Evolutionary conservation across 2,113 vertebrate species (phyloP).

Genomic region (Nothocercus julius): DNA sequence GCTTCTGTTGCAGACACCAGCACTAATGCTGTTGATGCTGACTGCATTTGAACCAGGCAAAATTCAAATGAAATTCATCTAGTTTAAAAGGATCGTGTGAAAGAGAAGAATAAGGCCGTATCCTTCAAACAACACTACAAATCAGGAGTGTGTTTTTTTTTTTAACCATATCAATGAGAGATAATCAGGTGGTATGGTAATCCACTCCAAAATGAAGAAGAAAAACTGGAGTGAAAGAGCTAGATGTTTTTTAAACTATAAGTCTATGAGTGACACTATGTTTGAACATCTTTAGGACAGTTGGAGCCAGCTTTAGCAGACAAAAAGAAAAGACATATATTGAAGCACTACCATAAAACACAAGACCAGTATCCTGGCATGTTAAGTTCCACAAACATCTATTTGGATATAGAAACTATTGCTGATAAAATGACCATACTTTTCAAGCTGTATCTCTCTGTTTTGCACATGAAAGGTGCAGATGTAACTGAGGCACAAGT

Average conservation of each 20-base stretch:
- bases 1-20: neutral
- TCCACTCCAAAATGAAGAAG: neutral
- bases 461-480: conserved; percentile 13
- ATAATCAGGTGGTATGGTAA: neutral
- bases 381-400: neutral
- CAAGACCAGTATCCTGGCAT: neutral
- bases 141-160: neutral
- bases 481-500: neutral
- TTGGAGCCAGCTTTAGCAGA: neutral
- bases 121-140: neutral
- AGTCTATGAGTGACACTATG: neutral
- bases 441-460: neutral
- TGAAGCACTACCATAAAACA: neutral
- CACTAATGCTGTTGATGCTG: neutral
- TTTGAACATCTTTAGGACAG: neutral
- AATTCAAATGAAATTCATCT: neutral
- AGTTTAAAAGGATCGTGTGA: neutral
- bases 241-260: neutral
- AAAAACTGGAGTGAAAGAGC: neutral
- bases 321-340: neutral
- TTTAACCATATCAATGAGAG: neutral
- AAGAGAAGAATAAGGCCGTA: rapidly evolving
- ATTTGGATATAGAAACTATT: neutral
- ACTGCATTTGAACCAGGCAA: neutral
- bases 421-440: neutral